Base-by-base conservation (phyloP, 2,797 vertebrate species). In the Rhinophrynus dorsalis region DNA sequence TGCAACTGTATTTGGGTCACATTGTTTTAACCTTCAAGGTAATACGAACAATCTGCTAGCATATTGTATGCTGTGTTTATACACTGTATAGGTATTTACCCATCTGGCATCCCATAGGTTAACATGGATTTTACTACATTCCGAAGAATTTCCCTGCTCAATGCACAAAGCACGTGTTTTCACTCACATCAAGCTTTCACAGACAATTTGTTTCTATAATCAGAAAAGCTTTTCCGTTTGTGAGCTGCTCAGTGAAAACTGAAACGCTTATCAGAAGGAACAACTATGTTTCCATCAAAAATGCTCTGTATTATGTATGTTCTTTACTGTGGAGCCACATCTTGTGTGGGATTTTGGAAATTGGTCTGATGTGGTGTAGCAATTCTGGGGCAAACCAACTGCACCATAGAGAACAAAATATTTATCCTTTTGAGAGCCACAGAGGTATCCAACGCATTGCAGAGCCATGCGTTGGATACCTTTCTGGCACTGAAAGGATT, bases 81-180 rank as follows among this genome's bases (percentile, higher is more conserved):
- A 8, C 45, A 48, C 12, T 48, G 13, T 23, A 15, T 12, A n/a
- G 21, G 10, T 48, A 6, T 21, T 45, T 45, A 9, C 47, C 24
- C 38, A 60, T 44, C 10, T 60, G 57, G 60, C 52, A 51, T 18
- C 33, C 11, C 17, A 59, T 44, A 59, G 54, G 62, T 60, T 66
- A 73, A 73, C 37, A 44, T 47, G 30, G 18, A 15, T 71, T 71
- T 71, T 71, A 71, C 61, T 48, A 50, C 69, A 58, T 65, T 33
- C 44, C 24, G n/a, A 72, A 64, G 54, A 65, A 65, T 72, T 64
- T 52, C 59, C 23, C 29, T 42, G 13, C 18, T 4, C 52, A 40
- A 18, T 66, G 47, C 47, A 52, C 44, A 44, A n/a, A 73, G 54
- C 69, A 73, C 69, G 69, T 73, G 69, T 73, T 66, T 73, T 60